Base-by-base conservation (phyloP, 2,888 invertebrate species). In the Mesoligia furuncula region DNA sequence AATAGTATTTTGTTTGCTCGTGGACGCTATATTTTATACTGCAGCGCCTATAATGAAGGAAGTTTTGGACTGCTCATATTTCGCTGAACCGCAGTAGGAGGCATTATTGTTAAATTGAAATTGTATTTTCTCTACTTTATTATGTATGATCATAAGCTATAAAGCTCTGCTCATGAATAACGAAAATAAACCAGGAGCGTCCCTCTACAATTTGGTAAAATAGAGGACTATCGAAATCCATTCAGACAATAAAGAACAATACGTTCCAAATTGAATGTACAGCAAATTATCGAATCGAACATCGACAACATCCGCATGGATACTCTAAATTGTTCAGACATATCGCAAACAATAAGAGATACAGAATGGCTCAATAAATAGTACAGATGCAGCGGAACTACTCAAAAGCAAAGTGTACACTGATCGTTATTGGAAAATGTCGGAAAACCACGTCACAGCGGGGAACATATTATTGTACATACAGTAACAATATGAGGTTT, bases 311-410 rank as follows among this genome's bases (percentile, higher is more conserved):
- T 83, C 65, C 78, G 67, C 79, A 68, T 73, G 75, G 75, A 84
- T 86, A 75, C 61, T 79, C 64, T 51, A 84, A 84, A 83, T 79
- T 71, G 79, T 84, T 83, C 65, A 72, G 84, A 84, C 83, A 76
- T 85, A 85, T 77, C 45, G 59, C 73, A 73, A 81, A 81, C 86
- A 88, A 84, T 88, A 86, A 79, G 68, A 83, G 75, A 77, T 68
- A 81, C 79, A 79, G 76, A 87, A 86, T 83, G 72, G 80, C 80
- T 85, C 82, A 77, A 86, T 90, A 86, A 84, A 86, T 83, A 87
- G 82, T 83, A 83, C 85, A 85, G 81, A 89, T 86, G 85, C 89
- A 88, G 61, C 68, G 83, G 76, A 80, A 84, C 82, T 81, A 81
- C 80, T 83, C 82, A 77, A 85, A 89, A 88, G 80, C 77, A 51